Conservation (phyloP, 2,113 vertebrate species). For the Xenus cinereus region DNA sequence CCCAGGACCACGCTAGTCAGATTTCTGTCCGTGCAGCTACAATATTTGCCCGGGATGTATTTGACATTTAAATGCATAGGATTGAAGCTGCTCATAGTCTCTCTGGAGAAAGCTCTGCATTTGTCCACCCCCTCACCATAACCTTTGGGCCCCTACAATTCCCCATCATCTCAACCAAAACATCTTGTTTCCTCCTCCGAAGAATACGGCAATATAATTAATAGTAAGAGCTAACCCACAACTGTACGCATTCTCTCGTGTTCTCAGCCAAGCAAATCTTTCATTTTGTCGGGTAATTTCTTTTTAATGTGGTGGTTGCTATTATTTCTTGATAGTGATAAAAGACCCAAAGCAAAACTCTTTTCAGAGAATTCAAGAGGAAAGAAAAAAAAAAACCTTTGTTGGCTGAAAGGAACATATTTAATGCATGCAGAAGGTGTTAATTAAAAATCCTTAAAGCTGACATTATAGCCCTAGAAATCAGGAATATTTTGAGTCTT, state of each 20-base stretch:
- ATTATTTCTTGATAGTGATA: constrained; percentile 59
- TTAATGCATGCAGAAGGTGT: constrained; percentile 55
- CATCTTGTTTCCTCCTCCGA: not conserved
- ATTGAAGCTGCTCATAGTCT: not conserved
- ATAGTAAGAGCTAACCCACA: constrained; percentile 2
- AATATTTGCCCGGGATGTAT: not conserved
- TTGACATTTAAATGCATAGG: not conserved
- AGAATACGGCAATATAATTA: not conserved
- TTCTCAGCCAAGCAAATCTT: constrained; percentile 52
- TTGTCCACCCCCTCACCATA: not conserved
- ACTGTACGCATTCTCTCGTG: not conserved
- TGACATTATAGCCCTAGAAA: constrained; percentile 29
- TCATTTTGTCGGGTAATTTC: constrained; percentile 51
- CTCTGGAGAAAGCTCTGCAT: not conserved
- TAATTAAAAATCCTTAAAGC: constrained; percentile 66
- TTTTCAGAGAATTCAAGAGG: constrained; percentile 13
- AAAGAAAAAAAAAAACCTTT: constrained; percentile 36
- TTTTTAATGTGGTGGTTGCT: constrained; percentile 59
- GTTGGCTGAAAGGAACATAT: constrained; percentile 30
- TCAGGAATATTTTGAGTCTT: constrained; percentile 33
- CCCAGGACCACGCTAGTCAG: too few relatives aligned
- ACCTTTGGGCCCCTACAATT: not conserved
- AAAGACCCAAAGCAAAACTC: constrained; percentile 51
- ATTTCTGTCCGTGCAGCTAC: not conserved
- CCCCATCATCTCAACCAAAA: not conserved